Conservation (phyloP, 2,113 vertebrate species). For the Oxygymnocypris stewartii region DNA sequence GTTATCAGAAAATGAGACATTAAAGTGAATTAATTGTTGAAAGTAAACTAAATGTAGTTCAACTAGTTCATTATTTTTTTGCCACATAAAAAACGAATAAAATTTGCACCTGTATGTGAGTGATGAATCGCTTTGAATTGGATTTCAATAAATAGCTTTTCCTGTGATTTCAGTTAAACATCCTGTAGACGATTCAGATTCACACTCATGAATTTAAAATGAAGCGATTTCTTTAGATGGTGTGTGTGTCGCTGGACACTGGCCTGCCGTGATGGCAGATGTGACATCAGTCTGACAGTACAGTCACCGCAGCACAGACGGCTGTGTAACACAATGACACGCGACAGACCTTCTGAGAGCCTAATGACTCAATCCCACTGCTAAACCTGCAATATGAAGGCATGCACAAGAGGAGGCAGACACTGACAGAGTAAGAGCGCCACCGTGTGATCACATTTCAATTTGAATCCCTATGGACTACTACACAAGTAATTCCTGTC, state of each 20-base stretch:
- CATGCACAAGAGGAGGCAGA: neutral
- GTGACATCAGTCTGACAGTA: conserved; percentile 62
- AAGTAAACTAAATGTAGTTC: too few relatives aligned
- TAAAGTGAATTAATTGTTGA: too few relatives aligned
- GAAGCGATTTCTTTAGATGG: neutral
- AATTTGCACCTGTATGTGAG: neutral
- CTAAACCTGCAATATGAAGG: conserved; percentile 24
- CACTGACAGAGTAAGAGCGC: conserved; percentile 33
- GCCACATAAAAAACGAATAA: neutral
- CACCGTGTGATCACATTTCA: conserved; percentile 34
- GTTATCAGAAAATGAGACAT: too few relatives aligned
- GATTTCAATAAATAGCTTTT: neutral
- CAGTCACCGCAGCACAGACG: conserved; percentile 39
- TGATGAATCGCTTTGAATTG: neutral
- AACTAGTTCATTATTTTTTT: too few relatives aligned
- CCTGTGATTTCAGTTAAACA: neutral
- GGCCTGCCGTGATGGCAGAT: neutral
- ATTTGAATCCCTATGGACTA: neutral
- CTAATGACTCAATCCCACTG: neutral
- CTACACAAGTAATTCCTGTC: neutral
- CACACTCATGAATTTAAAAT: neutral
- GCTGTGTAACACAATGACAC: conserved; percentile 23
- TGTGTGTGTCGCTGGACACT: conserved; percentile 1
- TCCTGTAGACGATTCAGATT: neutral
- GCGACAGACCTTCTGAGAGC: neutral